Evolutionary conservation across 2,797 vertebrate genomes (phyloP).

Genomic region (Enoplosus armatus): DNA sequence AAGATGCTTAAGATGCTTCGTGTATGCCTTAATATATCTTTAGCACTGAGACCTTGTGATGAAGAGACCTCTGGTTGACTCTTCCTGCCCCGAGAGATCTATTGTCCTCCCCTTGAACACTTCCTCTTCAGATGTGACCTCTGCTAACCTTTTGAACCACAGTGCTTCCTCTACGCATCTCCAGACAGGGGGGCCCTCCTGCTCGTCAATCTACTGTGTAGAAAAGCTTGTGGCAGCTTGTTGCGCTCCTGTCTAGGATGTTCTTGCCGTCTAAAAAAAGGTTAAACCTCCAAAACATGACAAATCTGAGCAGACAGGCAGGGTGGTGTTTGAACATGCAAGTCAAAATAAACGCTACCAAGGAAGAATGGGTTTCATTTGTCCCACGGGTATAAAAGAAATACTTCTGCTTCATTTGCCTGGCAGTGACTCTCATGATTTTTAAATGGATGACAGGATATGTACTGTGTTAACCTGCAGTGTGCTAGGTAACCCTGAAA

Average conservation of each 20-base stretch:
- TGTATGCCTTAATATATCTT: conserved; percentile 16
- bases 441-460: conserved; percentile 14
- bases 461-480: conserved; percentile 3
- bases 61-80: conserved; percentile 28
- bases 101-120: conserved; percentile 19
- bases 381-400: too few relatives aligned
- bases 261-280: neutral
- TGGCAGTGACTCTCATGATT: neutral
- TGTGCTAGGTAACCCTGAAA: conserved; percentile 1
- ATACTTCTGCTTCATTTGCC: conserved; percentile 6
- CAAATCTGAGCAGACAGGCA: conserved; percentile 13
- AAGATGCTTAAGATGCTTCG: conserved; percentile 18
- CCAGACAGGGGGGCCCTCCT: neutral
- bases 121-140: conserved; percentile 47
- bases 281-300: conserved; percentile 26
- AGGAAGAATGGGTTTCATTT: too few relatives aligned
- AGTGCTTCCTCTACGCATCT: conserved; percentile 20
- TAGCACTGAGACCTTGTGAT: conserved; percentile 5
- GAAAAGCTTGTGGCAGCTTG: conserved; percentile 1
- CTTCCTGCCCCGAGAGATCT: conserved; percentile 1
- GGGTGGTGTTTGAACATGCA: conserved; percentile 39
- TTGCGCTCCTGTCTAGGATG: conserved; percentile 28
- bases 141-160: conserved; percentile 42
- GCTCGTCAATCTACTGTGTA: neutral
- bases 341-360: conserved; percentile 26